Evolutionary conservation across 2,113 vertebrate species (phyloP).

Genomic region (Kryptolebias marmoratus): DNA sequence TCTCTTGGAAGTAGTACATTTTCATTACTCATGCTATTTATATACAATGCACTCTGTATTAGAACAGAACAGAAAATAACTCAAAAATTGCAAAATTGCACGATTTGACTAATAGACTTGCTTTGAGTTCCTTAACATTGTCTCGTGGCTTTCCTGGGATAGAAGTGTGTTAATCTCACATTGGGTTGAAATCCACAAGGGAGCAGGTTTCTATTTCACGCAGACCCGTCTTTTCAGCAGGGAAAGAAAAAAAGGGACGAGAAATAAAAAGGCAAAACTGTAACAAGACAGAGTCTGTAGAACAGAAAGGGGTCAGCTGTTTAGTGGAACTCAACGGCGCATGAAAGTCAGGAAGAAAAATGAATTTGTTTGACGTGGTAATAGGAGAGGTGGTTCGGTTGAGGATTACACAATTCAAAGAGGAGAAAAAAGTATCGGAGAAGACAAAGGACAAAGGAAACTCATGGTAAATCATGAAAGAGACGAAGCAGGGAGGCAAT

Average conservation of each 20-base stretch:
- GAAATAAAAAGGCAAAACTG: slow-evolving; percentile 46
- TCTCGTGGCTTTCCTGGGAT: slow-evolving; percentile 15
- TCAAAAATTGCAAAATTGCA: not conserved
- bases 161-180: slow-evolving; percentile 26
- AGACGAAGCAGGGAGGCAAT: slow-evolving; percentile 45
- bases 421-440: slow-evolving; percentile 31
- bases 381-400: slow-evolving; percentile 57
- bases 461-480: slow-evolving; percentile 53
- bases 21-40: not conserved
- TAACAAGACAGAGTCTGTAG: slow-evolving; percentile 39
- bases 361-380: slow-evolving; percentile 61
- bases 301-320: slow-evolving; percentile 44
- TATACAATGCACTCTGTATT: not conserved
- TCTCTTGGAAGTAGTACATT: not conserved
- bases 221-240: slow-evolving; percentile 28
- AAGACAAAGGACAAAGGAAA: slow-evolving; percentile 39
- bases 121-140: slow-evolving; percentile 12
- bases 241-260: slow-evolving; percentile 16
- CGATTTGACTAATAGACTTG: not conserved
- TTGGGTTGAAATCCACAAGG: slow-evolving; percentile 18
- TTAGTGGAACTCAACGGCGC: slow-evolving; percentile 55
- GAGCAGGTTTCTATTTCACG: slow-evolving; percentile 42
- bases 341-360: slow-evolving; percentile 59
- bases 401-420: slow-evolving; percentile 49
- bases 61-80: too few relatives aligned